A percentile compares a stretch with the other conserved stretches of the same genome.
These are phyloP conservation scores for Palythoa heliodiscus DNA, from an alignment of 92 coral and sea anemone genomes.

Conservation along the genomic window DNA sequence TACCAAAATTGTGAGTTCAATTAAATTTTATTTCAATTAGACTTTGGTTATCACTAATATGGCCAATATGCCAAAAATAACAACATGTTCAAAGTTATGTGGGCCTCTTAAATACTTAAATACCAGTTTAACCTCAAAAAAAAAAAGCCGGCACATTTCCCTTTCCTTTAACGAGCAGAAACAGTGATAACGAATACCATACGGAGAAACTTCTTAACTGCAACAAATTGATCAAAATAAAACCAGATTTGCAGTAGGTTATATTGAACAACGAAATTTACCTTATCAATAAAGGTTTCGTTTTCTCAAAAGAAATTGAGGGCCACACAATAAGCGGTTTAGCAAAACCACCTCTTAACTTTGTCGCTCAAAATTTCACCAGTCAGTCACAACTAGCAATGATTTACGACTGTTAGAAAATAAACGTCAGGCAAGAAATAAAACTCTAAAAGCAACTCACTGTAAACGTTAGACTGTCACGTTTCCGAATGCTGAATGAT, in stretches of 20 bases:
- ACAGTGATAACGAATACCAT: constrained; percentile 1
- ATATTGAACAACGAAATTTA: not conserved
- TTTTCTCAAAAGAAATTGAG: not conserved
- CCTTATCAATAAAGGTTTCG: not conserved
- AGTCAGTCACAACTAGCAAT: not conserved
- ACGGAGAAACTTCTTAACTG: not conserved
- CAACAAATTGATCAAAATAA: not conserved
- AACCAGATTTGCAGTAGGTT: not conserved
- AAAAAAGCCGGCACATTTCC: constrained; percentile 2
- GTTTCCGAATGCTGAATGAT: not conserved
- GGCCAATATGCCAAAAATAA: constrained; percentile 32
- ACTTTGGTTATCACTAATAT: constrained; percentile 30
- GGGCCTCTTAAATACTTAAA: constrained; percentile 15
- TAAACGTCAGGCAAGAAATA: not conserved
- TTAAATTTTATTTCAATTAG: constrained; percentile 19
- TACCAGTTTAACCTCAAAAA: constrained; percentile 38
- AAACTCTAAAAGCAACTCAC: not conserved
- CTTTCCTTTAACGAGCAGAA: not conserved
- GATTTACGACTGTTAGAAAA: not conserved
- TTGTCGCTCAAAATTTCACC: constrained; percentile 7
- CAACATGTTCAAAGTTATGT: constrained; percentile 2
- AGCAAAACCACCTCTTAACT: constrained; percentile 10
- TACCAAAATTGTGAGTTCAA: not conserved
- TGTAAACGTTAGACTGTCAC: not conserved
- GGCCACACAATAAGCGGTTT: constrained; percentile 13